phyloP scores from a whole-genome alignment of 2,113 vertebrate species.

The Maccullochella peelii region DNA sequence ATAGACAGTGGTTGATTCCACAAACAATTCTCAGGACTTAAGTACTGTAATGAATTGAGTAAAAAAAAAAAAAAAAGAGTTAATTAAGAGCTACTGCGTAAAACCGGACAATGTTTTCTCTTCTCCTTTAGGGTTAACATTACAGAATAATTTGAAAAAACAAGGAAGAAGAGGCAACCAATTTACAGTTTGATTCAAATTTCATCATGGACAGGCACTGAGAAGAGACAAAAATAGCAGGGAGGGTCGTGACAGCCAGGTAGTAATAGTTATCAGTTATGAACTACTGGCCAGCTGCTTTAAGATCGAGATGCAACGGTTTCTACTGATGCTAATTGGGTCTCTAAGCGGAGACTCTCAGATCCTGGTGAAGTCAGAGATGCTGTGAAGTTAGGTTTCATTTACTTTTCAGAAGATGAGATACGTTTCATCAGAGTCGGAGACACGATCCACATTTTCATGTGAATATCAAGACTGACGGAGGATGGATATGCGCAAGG shows the following conservation, averaged over 20 bases:
- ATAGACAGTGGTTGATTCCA: background rate
- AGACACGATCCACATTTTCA: background rate
- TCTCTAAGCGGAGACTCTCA: slow-evolving; percentile 26
- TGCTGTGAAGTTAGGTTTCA: slow-evolving; percentile 22
- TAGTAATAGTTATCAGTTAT: slow-evolving; percentile 16
- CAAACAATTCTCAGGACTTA: background rate
- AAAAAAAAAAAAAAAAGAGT: too few species aligned
- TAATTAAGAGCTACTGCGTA: background rate
- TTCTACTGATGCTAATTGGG: slow-evolving; percentile 39
- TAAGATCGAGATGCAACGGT: slow-evolving; percentile 20
- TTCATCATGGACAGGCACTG: background rate
- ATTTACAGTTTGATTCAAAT: slow-evolving; percentile 14
- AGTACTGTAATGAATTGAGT: too few species aligned
- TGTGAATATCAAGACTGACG: slow-evolving; percentile 8
- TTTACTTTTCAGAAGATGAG: slow-evolving; percentile 34
- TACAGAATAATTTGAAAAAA: background rate
- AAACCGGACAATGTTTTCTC: background rate
- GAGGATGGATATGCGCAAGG: slow-evolving; percentile 6
- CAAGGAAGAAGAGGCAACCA: background rate
- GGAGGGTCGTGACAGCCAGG: background rate
- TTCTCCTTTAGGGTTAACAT: background rate
- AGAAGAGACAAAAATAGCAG: slow-evolving; percentile 3
- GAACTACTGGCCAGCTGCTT: slow-evolving; percentile 22
- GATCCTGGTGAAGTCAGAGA: slow-evolving; percentile 14
- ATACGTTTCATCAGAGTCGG: slow-evolving; percentile 11